Evolutionary conservation across 1,140 invertebrate genomes (phyloP).

Genomic region (Sinella curviseta): DNA sequence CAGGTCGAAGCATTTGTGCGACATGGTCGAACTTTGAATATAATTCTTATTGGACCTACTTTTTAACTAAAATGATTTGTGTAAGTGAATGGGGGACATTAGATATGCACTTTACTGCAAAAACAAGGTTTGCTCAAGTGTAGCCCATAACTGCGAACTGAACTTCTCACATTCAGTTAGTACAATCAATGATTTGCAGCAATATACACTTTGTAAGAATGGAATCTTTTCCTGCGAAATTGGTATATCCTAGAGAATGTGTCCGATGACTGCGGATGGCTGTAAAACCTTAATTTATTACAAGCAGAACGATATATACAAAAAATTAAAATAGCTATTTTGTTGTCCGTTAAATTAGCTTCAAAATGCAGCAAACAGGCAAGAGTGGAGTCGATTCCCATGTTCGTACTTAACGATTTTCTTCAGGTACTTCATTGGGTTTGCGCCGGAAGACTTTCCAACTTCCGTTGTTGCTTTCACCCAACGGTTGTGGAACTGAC

Average conservation of each 20-base stretch:
- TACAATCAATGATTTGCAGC: too few relatives aligned
- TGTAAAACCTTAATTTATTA: background rate
- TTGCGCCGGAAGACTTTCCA: background rate
- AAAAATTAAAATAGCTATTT: background rate
- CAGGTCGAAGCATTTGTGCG: too few relatives aligned
- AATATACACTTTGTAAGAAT: too few relatives aligned
- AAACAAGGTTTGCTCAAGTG: too few relatives aligned
- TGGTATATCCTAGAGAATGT: background rate
- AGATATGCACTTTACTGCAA: too few relatives aligned
- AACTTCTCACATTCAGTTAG: too few relatives aligned
- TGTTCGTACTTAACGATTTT: background rate
- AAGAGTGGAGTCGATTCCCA: background rate
- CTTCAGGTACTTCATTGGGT: background rate
- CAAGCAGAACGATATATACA: background rate
- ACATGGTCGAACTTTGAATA: too few relatives aligned
- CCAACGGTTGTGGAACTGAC: background rate
- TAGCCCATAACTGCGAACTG: too few relatives aligned
- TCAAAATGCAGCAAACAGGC: background rate
- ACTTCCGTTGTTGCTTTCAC: background rate
- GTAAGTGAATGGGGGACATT: too few relatives aligned
- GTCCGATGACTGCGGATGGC: background rate
- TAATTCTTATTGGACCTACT: too few relatives aligned
- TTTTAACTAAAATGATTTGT: too few relatives aligned
- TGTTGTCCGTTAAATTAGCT: background rate
- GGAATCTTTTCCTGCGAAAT: too few relatives aligned